Base-by-base conservation (phyloP, 2,113 vertebrate genomes). In the Neolamprologus variostigma region DNA sequence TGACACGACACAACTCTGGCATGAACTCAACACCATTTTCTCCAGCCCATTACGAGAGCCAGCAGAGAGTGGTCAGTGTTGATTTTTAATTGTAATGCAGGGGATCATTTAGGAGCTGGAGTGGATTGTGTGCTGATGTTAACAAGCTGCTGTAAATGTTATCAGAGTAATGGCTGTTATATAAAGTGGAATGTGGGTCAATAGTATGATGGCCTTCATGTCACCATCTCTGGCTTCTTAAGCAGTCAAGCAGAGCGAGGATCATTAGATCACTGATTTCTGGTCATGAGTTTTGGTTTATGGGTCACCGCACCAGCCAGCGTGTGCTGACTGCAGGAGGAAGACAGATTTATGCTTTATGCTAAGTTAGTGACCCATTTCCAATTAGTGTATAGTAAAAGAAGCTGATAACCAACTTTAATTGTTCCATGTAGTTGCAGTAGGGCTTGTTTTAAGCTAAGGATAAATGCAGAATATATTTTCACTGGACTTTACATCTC, bases 221-320 rank as follows among this genome's bases (percentile, higher is more conserved):
- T n/a, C 84, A 83, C 79, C 73, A 81, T 71, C 87, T 80, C 50
- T 89, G 63, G 83, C 76, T 83, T 86, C 26, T 23, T 80, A 78
- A 80, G 28, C 82, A 81, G 73, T 86, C 81, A 91, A 90, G 86
- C 89, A 63, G 26, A 80, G 35, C 26, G 14, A 51, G 51, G 66
- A 81, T 90, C 90, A 93, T 93, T 91, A 93, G 93, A 93, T 93
- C 91, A 81, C 87, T 91, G 84, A 81, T 73, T 86, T 76, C 79
- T 92, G 85, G 81, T 90, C 93, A 91, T 26, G 53, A 84, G 89
- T 80, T 90, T 78, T 63, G 79, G 82, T 55, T 93, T 78, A 89
- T 19, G 81, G 87, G 88, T 90, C 89, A 94, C 59, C 66, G 73
- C 84, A 80, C 9, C 31, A 81, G 51, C 16, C 23, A 28, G 42